Base-by-base conservation (phyloP, 2,797 vertebrate species). In the Pseudochromis fuscus region DNA sequence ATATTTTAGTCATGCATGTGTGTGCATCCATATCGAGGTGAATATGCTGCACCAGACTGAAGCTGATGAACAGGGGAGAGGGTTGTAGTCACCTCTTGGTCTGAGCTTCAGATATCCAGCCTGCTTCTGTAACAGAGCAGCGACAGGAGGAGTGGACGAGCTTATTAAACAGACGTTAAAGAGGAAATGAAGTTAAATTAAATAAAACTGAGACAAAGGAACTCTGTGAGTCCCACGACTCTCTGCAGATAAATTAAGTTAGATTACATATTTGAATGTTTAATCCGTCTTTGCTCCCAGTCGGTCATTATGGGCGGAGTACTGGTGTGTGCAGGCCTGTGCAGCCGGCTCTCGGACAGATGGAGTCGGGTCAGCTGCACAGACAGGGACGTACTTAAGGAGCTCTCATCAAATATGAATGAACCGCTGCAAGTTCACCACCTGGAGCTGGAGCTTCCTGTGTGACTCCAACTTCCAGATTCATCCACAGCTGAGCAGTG, bases 361-460 rank as follows among this genome's bases (percentile, higher is more conserved):
- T 91, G 91, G 90, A 84, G 72, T 24, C n/a, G 35, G 45, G 82
- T 91, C 89, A 87, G 88, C 88, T 88, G 89, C 73, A 65, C 77
- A 89, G 79, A 69, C 72, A 81, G 81, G 49, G 49, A 68, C 0
- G 18, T 68, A 71, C 77, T 81, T 80, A 73, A 52, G 30, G 45
- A 53, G 55, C 44, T 61, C 69, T 83, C 79, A 91, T 93, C 83
- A 92, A 93, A 92, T 88, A 93, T 92, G 82, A 87, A 93, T 89
- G 81, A 83, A 69, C 57, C 18, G 62, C 49, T 35, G 19, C 21
- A 67, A 82, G 67, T 81, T 79, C 50, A 75, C 81, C 91, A 88
- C 79, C 87, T 91, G 91, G 83, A 59, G 19, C 27, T 33, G 21
- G 25, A 59, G 79, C 56, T 56, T 30, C n/a, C 44, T 48, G 58